phyloP scores from a whole-genome alignment of 2,797 vertebrate genomes.

The Acestrorhynchus altus region DNA sequence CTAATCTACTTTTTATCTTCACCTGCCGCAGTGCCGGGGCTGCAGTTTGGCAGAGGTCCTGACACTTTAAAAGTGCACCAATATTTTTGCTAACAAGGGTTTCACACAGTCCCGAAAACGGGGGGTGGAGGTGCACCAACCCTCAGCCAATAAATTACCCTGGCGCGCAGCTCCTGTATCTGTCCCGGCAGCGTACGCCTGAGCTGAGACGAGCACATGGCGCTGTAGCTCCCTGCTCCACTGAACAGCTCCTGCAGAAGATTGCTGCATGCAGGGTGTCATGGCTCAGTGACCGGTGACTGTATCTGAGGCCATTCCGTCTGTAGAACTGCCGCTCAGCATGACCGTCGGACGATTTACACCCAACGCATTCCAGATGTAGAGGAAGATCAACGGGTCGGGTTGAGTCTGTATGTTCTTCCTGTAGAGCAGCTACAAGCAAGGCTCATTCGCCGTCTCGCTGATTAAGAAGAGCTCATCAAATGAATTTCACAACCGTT shows the following conservation, averaged over 20 bases:
- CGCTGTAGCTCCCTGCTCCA: slow-evolving; percentile 26
- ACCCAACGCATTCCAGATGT: slow-evolving; percentile 32
- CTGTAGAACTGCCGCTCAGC: slow-evolving; percentile 48
- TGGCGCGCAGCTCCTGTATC: slow-evolving; percentile 27
- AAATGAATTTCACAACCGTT: slow-evolving; percentile 48
- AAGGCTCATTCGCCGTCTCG: slow-evolving; percentile 3
- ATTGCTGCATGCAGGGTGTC: slow-evolving; percentile 44
- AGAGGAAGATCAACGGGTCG: slow-evolving; percentile 27
- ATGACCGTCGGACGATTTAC: slow-evolving; percentile 44
- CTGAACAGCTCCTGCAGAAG: slow-evolving; percentile 43
- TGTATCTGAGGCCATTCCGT: slow-evolving; percentile 47
- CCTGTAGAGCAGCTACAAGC: slow-evolving; percentile 3
- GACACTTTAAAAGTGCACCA: slow-evolving; percentile 57
- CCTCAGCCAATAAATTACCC: slow-evolving; percentile 50
- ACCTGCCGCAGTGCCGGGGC: slow-evolving; percentile 50
- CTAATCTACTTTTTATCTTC: slow-evolving; percentile 46
- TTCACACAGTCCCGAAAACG: slow-evolving; percentile 48
- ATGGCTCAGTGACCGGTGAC: slow-evolving; percentile 53
- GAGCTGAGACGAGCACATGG: slow-evolving; percentile 42
- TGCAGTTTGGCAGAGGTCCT: slow-evolving; percentile 53
- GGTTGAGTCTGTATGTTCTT: slow-evolving; percentile 30
- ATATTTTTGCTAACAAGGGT: slow-evolving; percentile 58
- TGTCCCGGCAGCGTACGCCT: slow-evolving; percentile 23
- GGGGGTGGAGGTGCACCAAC: slow-evolving; percentile 34
- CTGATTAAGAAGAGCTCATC: slow-evolving; percentile 50